phyloP scores from a whole-genome alignment of 2,888 invertebrate genomes.

The Odontomyia ornata region DNA sequence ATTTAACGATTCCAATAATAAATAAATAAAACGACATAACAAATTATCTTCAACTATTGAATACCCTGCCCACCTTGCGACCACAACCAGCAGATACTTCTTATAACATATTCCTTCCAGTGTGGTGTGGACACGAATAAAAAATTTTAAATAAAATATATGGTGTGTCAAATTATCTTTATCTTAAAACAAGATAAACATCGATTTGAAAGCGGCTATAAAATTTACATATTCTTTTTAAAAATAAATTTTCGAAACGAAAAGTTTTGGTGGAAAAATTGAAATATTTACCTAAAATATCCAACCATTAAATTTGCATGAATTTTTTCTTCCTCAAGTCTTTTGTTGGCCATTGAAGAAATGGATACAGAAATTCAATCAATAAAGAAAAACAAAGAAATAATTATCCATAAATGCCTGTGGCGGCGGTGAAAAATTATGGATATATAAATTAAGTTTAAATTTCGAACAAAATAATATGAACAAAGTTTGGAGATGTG shows the following conservation, averaged over 20 bases:
- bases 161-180: constrained; percentile 22
- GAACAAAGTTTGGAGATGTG: too few relatives aligned
- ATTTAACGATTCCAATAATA: not conserved
- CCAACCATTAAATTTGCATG: not conserved
- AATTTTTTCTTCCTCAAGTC: not conserved
- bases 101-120: not conserved
- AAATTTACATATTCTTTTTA: constrained; percentile 4
- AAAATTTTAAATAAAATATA: constrained; percentile 3
- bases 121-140: not conserved
- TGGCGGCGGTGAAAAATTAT: not conserved
- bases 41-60: not conserved
- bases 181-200: constrained; percentile 20
- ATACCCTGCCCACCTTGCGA: not conserved
- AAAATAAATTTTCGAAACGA: not conserved
- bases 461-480: not conserved
- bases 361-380: not conserved
- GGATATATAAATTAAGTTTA: not conserved
- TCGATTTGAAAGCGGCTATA: not conserved
- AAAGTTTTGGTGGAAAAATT: not conserved
- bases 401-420: not conserved
- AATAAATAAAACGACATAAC: not conserved
- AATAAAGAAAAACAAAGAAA: constrained; percentile 6
- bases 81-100: not conserved
- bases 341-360: not conserved
- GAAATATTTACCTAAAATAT: not conserved